Percentiles rank a stretch among this genome's conserved stretches.
Conservation (phyloP, 2,888 invertebrate species). For the Pegoplata infirma region DNA sequence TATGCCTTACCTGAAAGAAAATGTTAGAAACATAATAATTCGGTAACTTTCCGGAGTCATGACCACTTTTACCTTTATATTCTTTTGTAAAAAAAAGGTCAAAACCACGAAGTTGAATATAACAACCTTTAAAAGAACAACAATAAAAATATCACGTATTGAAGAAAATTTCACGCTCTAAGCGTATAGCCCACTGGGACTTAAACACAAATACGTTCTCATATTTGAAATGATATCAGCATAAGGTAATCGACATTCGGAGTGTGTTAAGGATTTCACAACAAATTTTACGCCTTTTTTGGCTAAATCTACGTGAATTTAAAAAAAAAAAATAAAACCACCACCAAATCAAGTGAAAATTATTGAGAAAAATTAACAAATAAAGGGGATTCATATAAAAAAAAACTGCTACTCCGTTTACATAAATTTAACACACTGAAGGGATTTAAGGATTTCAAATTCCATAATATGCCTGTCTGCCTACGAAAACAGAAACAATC, state of each 20-base stretch:
- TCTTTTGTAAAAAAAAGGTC: no score
- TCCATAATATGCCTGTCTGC: constrained; percentile 58
- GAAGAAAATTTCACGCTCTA: constrained; percentile 35
- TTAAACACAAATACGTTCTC: background rate
- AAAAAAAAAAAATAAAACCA: constrained; percentile 18
- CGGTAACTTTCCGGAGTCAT: no score
- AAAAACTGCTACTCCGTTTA: constrained; percentile 57
- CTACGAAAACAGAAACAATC: constrained; percentile 34
- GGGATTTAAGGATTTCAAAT: constrained; percentile 65
- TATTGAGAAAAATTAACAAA: background rate
- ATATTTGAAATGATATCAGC: constrained; percentile 34
- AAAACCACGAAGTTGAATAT: no score
- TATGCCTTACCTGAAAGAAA: no score
- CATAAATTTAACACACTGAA: constrained; percentile 69
- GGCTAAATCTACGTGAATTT: constrained; percentile 29
- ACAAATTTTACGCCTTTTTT: constrained; percentile 69
- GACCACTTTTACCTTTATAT: no score
- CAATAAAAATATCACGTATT: constrained; percentile 11
- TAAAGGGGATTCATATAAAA: no score
- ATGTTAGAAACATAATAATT: no score
- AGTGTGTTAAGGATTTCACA: constrained; percentile 68
- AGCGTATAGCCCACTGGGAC: constrained; percentile 41
- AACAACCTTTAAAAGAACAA: no score
- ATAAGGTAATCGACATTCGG: constrained; percentile 30
- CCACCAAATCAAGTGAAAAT: constrained; percentile 49